Conservation (phyloP, 2,888 invertebrate species). For the Apodemia mormo region DNA sequence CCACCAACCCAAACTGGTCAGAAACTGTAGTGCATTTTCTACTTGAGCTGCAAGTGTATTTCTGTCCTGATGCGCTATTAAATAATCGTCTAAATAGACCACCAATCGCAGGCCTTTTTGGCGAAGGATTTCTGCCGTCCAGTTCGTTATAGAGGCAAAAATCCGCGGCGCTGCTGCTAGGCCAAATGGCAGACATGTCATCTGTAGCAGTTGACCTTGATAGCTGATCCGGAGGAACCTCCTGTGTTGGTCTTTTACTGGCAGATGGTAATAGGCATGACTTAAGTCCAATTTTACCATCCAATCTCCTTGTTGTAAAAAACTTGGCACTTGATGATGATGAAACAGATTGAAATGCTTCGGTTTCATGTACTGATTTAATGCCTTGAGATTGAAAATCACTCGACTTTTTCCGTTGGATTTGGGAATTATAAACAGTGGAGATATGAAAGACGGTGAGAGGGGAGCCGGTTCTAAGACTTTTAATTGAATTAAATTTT, state of each 20-base stretch:
- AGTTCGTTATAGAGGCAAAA: conserved; percentile 35
- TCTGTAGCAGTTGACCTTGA: conserved; percentile 28
- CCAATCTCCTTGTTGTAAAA: conserved; percentile 1
- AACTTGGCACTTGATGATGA: background rate
- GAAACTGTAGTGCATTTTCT: conserved; percentile 7
- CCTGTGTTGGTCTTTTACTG: conserved; percentile 11
- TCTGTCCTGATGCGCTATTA: conserved; percentile 23
- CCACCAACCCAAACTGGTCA: conserved; percentile 28
- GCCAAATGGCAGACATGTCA: too few species aligned
- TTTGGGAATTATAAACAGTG: background rate
- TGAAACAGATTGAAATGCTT: background rate
- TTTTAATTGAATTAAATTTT: conserved; percentile 13
- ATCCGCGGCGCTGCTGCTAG: conserved; percentile 33
- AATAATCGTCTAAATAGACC: conserved; percentile 33
- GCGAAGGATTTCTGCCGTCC: conserved; percentile 31
- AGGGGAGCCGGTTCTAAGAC: background rate
- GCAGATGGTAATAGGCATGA: conserved; percentile 3
- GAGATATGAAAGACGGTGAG: conserved; percentile 1
- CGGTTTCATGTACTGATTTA: background rate
- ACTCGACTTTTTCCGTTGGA: background rate
- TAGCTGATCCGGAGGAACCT: conserved; percentile 18
- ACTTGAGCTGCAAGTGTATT: conserved; percentile 10
- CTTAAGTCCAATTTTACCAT: conserved; percentile 20
- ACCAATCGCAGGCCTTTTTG: conserved; percentile 28
- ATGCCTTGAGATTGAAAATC: background rate